These are phyloP conservation scores for Columbina picui DNA, from an alignment of 2,113 vertebrate genomes.

Conservation along the genomic window DNA sequence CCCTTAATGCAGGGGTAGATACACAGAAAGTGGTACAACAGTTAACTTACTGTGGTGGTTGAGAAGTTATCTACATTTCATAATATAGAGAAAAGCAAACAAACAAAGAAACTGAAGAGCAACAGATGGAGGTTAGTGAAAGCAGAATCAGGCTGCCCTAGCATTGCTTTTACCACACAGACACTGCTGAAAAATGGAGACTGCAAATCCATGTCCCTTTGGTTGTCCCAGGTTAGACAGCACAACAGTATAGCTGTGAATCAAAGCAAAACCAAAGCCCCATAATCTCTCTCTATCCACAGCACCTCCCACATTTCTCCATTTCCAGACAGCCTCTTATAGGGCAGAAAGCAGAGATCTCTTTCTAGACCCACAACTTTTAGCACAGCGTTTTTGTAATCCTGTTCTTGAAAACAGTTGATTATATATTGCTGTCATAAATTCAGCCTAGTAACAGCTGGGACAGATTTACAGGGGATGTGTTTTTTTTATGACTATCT, in stretches of 20 bases:
- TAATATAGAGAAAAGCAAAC: not conserved
- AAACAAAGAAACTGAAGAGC: not conserved
- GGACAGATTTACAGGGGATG: constrained; percentile 66
- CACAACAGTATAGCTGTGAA: not conserved
- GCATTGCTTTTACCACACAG: not conserved
- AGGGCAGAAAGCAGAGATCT: not conserved
- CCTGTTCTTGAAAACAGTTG: constrained; percentile 42
- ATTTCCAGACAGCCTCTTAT: not conserved
- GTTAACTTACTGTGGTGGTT: no score
- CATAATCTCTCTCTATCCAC: not conserved
- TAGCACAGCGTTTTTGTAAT: not conserved
- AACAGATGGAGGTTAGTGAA: fast-evolving
- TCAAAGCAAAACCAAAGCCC: not conserved
- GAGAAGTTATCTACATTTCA: not conserved
- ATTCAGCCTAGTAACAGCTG: constrained; percentile 63
- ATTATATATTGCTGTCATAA: constrained; percentile 62
- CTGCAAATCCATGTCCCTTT: not conserved
- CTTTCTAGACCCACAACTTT: constrained; percentile 7
- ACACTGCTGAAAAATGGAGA: not conserved
- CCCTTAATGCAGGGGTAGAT: not conserved
- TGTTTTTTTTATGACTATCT: constrained; percentile 46
- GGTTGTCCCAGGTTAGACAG: not conserved
- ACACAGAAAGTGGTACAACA: not conserved
- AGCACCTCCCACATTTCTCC: not conserved
- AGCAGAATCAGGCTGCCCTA: not conserved